A percentile compares a stretch with the other conserved stretches of the same genome.
Conservation (phyloP, 2,797 vertebrate genomes). For the Paedocypris micromegethes region DNA sequence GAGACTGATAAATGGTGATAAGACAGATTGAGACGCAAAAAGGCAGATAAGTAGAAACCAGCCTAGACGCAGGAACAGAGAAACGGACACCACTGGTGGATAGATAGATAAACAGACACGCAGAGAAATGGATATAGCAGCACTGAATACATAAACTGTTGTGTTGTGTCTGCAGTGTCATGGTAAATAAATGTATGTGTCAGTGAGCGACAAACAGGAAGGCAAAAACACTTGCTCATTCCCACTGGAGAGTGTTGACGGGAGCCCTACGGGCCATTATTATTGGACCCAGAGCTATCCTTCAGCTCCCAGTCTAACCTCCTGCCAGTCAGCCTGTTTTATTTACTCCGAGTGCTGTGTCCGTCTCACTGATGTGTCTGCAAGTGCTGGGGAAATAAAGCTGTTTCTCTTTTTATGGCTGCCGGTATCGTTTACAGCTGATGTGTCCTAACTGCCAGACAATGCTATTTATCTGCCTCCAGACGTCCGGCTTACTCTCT, state of each 20-base stretch:
- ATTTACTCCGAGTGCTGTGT: conserved; percentile 64
- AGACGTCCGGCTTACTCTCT: conserved; percentile 48
- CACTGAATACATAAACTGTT: neutral
- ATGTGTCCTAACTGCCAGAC: conserved; percentile 57
- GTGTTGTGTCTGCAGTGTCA: conserved; percentile 11
- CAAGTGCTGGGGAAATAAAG: conserved; percentile 69
- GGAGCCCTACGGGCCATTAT: conserved; percentile 68
- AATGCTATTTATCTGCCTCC: conserved; percentile 67
- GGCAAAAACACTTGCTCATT: conserved; percentile 64
- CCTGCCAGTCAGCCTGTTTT: conserved; percentile 57
- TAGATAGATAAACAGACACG: too few species aligned
- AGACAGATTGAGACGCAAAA: too few species aligned
- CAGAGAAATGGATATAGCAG: neutral
- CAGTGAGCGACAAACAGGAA: conserved; percentile 61
- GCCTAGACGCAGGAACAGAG: too few species aligned
- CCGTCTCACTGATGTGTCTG: conserved; percentile 60
- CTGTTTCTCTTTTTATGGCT: conserved; percentile 68
- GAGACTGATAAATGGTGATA: too few species aligned
- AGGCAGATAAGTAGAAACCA: too few species aligned
- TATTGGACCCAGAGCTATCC: conserved; percentile 69
- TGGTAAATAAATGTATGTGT: conserved; percentile 41
- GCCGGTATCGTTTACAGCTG: conserved; percentile 63
- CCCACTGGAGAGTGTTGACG: conserved; percentile 58
- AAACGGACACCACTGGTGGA: too few species aligned
- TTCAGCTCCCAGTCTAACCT: conserved; percentile 62